Percentiles rank a stretch among this genome's conserved stretches.
Conservation (phyloP, 1,140 invertebrate genomes). For the Nephotettix cincticeps region DNA sequence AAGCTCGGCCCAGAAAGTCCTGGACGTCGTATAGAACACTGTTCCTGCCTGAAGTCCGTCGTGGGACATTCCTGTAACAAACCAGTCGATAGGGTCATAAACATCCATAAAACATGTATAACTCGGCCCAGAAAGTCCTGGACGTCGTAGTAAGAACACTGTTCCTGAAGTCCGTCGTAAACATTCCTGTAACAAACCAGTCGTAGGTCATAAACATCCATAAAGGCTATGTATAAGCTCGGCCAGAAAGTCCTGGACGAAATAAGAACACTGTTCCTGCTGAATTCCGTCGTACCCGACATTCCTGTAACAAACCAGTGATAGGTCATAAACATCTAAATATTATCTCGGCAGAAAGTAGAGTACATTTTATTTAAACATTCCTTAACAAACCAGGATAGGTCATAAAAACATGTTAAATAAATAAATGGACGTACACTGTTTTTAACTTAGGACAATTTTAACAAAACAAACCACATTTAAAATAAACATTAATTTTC, state of each 20-base stretch:
- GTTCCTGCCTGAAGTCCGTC: constrained; percentile 65
- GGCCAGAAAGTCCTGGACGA: constrained; percentile 74
- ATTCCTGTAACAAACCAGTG: constrained; percentile 57
- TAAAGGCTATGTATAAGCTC: constrained; percentile 81
- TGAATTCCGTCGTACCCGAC: constrained; percentile 58
- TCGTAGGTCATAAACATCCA: constrained; percentile 73
- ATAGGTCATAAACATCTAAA: constrained; percentile 84
- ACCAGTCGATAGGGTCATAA: too few relatives aligned
- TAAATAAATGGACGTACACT: too few relatives aligned
- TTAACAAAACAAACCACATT: too few relatives aligned
- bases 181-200: constrained; percentile 63
- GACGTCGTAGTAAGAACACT: constrained; percentile 82
- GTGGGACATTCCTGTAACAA: constrained; percentile 61
- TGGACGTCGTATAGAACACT: constrained; percentile 83
- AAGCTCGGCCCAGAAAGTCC: constrained; percentile 73
- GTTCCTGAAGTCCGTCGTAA: constrained; percentile 61
- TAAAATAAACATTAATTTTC: too few relatives aligned
- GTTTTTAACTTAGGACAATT: too few relatives aligned
- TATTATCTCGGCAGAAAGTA: too few relatives aligned
- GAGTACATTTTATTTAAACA: too few relatives aligned
- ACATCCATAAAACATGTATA: constrained; percentile 85
- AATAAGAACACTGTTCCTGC: constrained; percentile 78
- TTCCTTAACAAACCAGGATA: too few relatives aligned
- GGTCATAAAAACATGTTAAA: too few relatives aligned
- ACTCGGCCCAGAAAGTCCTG: constrained; percentile 72